These are phyloP conservation scores for Diadophis punctatus DNA, from an alignment of 2,113 vertebrate genomes.

Conservation along the genomic window DNA sequence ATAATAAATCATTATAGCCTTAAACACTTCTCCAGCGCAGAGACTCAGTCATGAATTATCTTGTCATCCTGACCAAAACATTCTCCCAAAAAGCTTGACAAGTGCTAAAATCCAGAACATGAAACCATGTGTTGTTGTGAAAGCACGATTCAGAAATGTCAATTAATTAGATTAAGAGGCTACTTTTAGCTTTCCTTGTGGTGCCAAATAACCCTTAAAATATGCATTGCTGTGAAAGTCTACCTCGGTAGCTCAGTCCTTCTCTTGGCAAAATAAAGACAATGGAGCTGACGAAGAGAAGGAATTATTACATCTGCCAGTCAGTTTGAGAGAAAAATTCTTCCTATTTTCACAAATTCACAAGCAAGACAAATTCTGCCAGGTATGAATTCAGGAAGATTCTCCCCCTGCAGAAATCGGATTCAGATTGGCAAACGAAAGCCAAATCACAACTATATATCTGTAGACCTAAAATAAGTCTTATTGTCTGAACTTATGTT, in stretches of 20 bases:
- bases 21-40: slow-evolving; percentile 82
- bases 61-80: slow-evolving; percentile 87
- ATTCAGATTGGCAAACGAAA: slow-evolving; percentile 64
- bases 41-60: slow-evolving; percentile 86
- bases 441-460: slow-evolving; percentile 55
- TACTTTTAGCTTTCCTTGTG: slow-evolving; percentile 82
- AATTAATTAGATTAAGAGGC: slow-evolving; percentile 89
- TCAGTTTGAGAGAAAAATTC: slow-evolving; percentile 65
- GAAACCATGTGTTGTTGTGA: slow-evolving; percentile 89
- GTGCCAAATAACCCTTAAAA: slow-evolving; percentile 86
- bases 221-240: slow-evolving; percentile 76
- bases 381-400: slow-evolving; percentile 53
- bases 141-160: slow-evolving; percentile 86
- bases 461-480: slow-evolving; percentile 66
- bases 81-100: slow-evolving; percentile 86
- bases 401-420: slow-evolving; percentile 46
- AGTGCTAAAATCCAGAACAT: slow-evolving; percentile 87
- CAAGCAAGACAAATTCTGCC: slow-evolving; percentile 61
- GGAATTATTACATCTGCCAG: slow-evolving; percentile 72
- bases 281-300: slow-evolving; percentile 72
- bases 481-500: slow-evolving; percentile 68
- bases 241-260: slow-evolving; percentile 71
- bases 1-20: slow-evolving; percentile 88
- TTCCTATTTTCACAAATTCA: slow-evolving; percentile 62
- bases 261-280: slow-evolving; percentile 67